Evolutionary conservation across 1,140 invertebrate genomes (phyloP).

Genomic region (Plodia interpunctella): DNA sequence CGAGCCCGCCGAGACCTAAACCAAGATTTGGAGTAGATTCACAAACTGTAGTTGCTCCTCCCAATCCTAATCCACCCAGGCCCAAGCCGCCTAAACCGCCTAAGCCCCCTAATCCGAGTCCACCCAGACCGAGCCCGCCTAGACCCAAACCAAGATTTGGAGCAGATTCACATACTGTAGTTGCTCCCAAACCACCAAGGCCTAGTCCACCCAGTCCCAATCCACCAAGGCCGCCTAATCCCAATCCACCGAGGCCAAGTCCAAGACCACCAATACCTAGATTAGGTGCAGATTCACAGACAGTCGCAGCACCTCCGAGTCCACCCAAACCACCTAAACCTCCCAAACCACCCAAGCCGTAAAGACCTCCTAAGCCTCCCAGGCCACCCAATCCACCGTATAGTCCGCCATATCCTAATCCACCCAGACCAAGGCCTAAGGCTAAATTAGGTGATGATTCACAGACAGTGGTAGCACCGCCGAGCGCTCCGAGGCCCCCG

Average conservation of each 20-base stretch:
- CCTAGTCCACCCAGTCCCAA: conserved; percentile 9
- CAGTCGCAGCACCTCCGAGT: conserved; percentile 14
- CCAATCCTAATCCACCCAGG: conserved; percentile 6
- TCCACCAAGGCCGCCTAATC: conserved; percentile 3
- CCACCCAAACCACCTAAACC: conserved; percentile 9
- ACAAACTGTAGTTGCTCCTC: conserved; percentile 13
- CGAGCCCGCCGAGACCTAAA: conserved; percentile 10
- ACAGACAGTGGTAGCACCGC: conserved; percentile 13
- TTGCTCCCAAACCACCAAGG: neutral
- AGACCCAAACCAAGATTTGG: conserved; percentile 15
- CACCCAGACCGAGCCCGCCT: conserved; percentile 3
- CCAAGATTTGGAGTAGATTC: conserved; percentile 11
- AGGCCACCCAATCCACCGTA: conserved; percentile 10
- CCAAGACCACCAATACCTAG: conserved; percentile 14
- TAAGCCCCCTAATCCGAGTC: conserved; percentile 13
- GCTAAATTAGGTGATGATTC: conserved; percentile 16
- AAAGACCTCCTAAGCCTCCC: conserved; percentile 8
- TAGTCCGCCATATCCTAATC: neutral
- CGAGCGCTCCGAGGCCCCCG: conserved; percentile 3
- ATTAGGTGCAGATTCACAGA: conserved; percentile 21
- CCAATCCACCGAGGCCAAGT: neutral
- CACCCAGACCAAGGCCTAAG: conserved; percentile 10
- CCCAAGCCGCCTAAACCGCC: conserved; percentile 11
- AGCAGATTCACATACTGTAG: conserved; percentile 20
- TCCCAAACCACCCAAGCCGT: conserved; percentile 8